Percentiles rank a stretch among this genome's conserved stretches.
Conservation (phyloP, 2,113 vertebrate species). For the Otolemur garnettii region DNA sequence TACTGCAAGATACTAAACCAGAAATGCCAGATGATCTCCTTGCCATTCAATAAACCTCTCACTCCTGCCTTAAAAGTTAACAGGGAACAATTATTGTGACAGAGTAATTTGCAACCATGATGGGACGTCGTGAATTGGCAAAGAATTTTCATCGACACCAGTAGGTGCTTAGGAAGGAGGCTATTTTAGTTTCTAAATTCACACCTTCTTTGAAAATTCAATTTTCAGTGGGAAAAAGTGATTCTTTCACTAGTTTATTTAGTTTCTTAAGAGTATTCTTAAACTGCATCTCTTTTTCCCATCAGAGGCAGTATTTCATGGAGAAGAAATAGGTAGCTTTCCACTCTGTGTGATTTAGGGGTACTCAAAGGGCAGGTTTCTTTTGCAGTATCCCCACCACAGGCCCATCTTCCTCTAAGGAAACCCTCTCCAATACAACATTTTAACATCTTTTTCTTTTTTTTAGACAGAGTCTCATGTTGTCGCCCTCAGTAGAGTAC, state of each 20-base stretch:
- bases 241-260: constrained; percentile 56
- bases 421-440: not conserved
- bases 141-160: constrained; percentile 68
- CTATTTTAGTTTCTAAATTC: constrained; percentile 76
- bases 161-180: constrained; percentile 64
- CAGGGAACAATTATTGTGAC: constrained; percentile 85
- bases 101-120: constrained; percentile 82
- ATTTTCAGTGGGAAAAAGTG: constrained; percentile 68
- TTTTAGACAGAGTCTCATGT: not conserved
- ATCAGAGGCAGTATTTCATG: not conserved
- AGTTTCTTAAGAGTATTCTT: constrained; percentile 40
- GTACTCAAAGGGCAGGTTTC: not conserved
- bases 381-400: not conserved
- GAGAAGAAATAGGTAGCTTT: not conserved
- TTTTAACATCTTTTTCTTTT: not conserved
- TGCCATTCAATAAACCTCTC: constrained; percentile 84
- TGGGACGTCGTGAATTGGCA: constrained; percentile 79
- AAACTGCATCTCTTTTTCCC: constrained; percentile 22
- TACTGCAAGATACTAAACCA: constrained; percentile 79
- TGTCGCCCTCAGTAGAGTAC: no score
- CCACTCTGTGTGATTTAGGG: not conserved
- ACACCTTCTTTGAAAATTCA: constrained; percentile 74
- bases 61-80: constrained; percentile 85
- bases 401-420: not conserved
- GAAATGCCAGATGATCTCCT: constrained; percentile 85